Conservation (phyloP, 2,888 invertebrate species). For the Crematogaster levior region DNA sequence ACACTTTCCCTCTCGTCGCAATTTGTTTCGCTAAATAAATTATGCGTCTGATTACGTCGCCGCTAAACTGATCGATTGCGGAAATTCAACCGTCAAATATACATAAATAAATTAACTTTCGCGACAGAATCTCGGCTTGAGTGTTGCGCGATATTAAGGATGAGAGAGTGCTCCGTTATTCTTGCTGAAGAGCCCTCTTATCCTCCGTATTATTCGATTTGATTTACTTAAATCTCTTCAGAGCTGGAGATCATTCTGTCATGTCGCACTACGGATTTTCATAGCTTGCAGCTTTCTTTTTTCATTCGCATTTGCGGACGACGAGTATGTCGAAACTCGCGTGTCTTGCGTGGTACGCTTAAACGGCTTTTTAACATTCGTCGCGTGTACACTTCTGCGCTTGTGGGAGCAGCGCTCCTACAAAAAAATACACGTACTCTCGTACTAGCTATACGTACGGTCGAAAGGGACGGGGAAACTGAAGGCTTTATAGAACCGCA, state of each 20-base stretch:
- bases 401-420: slow-evolving; percentile 49
- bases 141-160: not conserved
- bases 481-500: not conserved
- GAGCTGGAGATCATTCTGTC: not conserved
- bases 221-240: slow-evolving; percentile 5
- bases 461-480: not conserved
- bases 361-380: slow-evolving; percentile 68
- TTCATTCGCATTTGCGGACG: slow-evolving; percentile 11
- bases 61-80: slow-evolving; percentile 15
- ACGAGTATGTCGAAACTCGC: slow-evolving; percentile 47
- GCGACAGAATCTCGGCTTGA: not conserved
- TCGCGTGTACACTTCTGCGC: slow-evolving; percentile 62
- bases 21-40: slow-evolving; percentile 27
- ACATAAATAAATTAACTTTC: slow-evolving; percentile 13
- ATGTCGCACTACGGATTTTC: slow-evolving; percentile 17
- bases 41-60: slow-evolving; percentile 8
- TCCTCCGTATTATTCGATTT: slow-evolving; percentile 1
- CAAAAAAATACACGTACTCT: slow-evolving; percentile 52
- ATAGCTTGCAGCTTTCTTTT: not conserved
- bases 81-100: slow-evolving; percentile 6
- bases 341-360: slow-evolving; percentile 51
- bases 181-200: not conserved
- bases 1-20: not conserved
- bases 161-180: not conserved
- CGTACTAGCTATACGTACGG: not conserved